Percentiles rank a stretch among this genome's conserved stretches.
phyloP scores from a whole-genome alignment of 2,888 invertebrate genomes.

The Orthonychiurus folsomi region DNA sequence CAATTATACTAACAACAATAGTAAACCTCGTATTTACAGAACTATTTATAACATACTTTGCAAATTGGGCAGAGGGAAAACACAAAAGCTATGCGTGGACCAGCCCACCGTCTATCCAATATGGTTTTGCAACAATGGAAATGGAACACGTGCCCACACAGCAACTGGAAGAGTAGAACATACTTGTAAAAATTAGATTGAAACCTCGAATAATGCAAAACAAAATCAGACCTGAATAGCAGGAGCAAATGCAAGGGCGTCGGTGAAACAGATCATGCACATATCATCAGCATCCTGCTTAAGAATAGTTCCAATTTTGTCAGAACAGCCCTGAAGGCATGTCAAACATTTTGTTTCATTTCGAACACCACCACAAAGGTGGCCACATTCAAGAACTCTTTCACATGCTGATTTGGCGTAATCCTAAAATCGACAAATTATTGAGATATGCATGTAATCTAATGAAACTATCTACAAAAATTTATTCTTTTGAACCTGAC shows the following conservation, averaged over 20 bases:
- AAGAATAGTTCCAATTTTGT: conserved; percentile 45
- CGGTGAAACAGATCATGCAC: conserved; percentile 99
- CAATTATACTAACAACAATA: background rate
- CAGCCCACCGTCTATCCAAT: conserved; percentile 79
- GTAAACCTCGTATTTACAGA: background rate
- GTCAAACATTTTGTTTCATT: conserved; percentile 75
- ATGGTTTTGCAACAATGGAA: conserved; percentile 80
- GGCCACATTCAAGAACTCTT: conserved; percentile 75
- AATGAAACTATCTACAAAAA: background rate
- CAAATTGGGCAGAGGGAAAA: conserved; percentile 95
- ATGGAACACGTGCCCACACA: conserved; percentile 94
- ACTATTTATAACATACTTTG: conserved; percentile 55
- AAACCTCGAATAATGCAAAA: background rate
- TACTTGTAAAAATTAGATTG: background rate
- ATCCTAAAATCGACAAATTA: conserved; percentile 49
- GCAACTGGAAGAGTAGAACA: conserved; percentile 51
- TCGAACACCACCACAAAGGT: conserved; percentile 86
- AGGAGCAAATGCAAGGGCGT: conserved; percentile 89
- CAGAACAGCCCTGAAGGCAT: conserved; percentile 72
- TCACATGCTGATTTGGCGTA: conserved; percentile 72
- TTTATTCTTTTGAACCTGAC: conserved; percentile 51
- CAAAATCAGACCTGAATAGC: conserved; percentile 64
- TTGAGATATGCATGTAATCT: background rate
- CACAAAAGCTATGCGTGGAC: conserved; percentile 90
- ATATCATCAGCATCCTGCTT: conserved; percentile 97